Evolutionary conservation across 2,113 vertebrate genomes (phyloP).

Genomic region (Heterotis niloticus): DNA sequence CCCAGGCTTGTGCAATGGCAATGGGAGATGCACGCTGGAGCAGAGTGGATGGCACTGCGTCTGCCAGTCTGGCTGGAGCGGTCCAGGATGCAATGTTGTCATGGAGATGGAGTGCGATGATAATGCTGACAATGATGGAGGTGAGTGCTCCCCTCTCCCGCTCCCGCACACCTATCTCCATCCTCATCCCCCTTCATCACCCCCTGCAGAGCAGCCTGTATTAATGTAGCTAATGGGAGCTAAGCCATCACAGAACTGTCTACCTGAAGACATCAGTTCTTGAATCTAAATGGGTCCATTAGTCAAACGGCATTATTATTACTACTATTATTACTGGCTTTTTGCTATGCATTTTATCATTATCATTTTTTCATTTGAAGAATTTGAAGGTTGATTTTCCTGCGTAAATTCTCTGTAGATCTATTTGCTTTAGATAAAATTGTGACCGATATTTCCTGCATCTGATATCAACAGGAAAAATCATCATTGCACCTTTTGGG

Average conservation of each 20-base stretch:
- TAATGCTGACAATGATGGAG: slow-evolving; percentile 93
- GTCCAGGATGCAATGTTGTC: slow-evolving; percentile 88
- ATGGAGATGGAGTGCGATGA: slow-evolving; percentile 98
- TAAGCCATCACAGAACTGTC: neutral
- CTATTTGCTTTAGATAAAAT: too few species aligned
- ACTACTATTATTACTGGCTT: neutral
- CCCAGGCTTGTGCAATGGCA: slow-evolving; percentile 91
- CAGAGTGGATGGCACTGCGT: slow-evolving; percentile 97
- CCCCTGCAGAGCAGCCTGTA: neutral
- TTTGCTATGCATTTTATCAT: too few species aligned
- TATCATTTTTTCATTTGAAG: too few species aligned
- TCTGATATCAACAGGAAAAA: too few species aligned
- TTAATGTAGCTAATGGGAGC: neutral
- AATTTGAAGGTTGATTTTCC: too few species aligned
- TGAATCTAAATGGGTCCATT: neutral
- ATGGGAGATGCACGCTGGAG: slow-evolving; percentile 93
- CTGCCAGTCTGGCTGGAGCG: slow-evolving; percentile 96
- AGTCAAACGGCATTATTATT: neutral
- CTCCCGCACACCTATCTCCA: neutral
- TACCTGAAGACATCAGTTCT: neutral
- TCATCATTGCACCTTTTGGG: too few species aligned
- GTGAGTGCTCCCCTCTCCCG: slow-evolving; percentile 64
- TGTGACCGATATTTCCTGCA: too few species aligned
- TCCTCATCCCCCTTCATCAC: neutral
- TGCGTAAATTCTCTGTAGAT: too few species aligned